Evolutionary conservation across 2,797 vertebrate species (phyloP).

Genomic region (Phalanger gymnotis): DNA sequence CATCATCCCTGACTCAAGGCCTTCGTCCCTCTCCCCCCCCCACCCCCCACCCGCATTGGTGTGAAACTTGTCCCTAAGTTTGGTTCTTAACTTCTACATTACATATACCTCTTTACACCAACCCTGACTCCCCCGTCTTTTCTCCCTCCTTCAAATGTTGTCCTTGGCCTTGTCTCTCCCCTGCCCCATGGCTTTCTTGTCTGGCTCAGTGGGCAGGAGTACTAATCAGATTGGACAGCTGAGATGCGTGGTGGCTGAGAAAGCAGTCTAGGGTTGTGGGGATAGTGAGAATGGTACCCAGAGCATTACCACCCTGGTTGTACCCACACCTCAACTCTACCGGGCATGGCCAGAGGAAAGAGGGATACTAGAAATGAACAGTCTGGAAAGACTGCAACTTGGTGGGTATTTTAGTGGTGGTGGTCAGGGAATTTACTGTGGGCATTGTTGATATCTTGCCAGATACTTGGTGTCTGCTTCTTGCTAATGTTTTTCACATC

Average conservation of each 20-base stretch:
- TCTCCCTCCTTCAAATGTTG: conserved; percentile 24
- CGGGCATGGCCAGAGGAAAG: conserved; percentile 31
- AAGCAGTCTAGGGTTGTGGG: conserved; percentile 60
- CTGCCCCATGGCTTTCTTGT: conserved; percentile 77
- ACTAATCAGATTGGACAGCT: conserved; percentile 81
- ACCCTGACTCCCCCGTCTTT: conserved; percentile 50
- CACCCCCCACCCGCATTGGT: not conserved
- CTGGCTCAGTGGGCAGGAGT: conserved; percentile 73
- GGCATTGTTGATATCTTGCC: not conserved
- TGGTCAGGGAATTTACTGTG: not conserved
- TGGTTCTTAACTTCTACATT: not conserved
- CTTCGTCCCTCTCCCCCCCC: too few species aligned
- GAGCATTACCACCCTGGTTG: conserved; percentile 53
- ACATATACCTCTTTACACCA: conserved; percentile 29
- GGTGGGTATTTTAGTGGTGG: not conserved
- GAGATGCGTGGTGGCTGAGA: conserved; percentile 71
- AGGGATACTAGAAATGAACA: conserved; percentile 37
- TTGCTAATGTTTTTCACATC: not conserved
- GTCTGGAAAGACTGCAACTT: not conserved
- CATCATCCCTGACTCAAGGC: conserved; percentile 13
- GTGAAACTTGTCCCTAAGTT: not conserved
- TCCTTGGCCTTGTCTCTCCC: conserved; percentile 74
- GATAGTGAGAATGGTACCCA: conserved; percentile 60
- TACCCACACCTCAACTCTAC: conserved; percentile 8
- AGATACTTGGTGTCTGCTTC: conserved; percentile 1